Base-by-base conservation (phyloP, 2,113 vertebrate genomes). In the Castor canadensis region DNA sequence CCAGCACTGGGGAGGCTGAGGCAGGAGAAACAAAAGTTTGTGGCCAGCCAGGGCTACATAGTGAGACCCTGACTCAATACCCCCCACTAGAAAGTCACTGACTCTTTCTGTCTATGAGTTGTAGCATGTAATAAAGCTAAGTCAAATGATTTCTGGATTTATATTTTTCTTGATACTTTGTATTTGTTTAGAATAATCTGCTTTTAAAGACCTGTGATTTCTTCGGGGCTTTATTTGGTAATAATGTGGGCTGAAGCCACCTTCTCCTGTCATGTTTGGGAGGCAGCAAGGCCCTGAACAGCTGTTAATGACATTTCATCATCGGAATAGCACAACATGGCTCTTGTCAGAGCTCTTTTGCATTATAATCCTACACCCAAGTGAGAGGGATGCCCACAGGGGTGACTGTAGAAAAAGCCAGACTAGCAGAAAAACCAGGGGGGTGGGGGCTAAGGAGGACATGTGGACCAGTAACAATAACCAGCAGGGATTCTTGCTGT, bases 161-260 rank as follows among this genome's bases (percentile, higher is more conserved):
- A 32, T n/a, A 52, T 32, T 75, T 91, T 86, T 56, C 38, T 83
- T 87, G 43, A 73, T 43, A 87, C 62, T 67, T 89, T 94, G 17
- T 43, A 58, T 92, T 87, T 91, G 45, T 5, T 77, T 79, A 66
- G 35, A 73, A 62, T 83, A 72, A 82, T 62, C 30, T 64, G 20
- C 58, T 89, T 79, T 91, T 45, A 86, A 92, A 81, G 6, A 71
- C 2, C 28, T 40, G 15, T 47, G 30, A 52, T 77, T 76, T 95
- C 52, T 26, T 88, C 16, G n/a, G 54, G 35, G 86, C 96, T 93
- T 92, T 84, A 49, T 77, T 67, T 95, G 45, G 49, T 26, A 91
- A 82, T 64, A 76, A 66, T 19, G 22, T 30, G 43, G 56, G 16
- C 67, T 35, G 79, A 69, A 93, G 84, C 54, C 24, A 67, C 49